Evolutionary conservation across 2,888 invertebrate species (phyloP).

Genomic region (Ctenicera cuprea): DNA sequence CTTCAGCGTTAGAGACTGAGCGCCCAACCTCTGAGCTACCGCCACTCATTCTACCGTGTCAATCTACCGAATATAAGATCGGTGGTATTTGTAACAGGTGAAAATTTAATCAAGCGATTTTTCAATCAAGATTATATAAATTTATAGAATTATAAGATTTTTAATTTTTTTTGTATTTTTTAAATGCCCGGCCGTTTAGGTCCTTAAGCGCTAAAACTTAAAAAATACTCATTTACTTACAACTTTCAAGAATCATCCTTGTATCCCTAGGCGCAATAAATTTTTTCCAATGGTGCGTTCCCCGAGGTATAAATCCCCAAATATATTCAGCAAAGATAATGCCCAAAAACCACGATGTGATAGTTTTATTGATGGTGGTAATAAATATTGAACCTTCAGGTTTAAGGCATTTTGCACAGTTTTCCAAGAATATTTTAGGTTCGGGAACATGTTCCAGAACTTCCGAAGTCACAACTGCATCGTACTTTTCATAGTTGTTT

Average conservation of each 20-base stretch:
- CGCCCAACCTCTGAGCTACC: too few species aligned
- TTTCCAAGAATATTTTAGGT: conserved; percentile 81
- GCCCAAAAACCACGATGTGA: conserved; percentile 79
- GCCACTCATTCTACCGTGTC: too few species aligned
- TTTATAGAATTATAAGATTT: too few species aligned
- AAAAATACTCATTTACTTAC: too few species aligned
- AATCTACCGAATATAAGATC: too few species aligned
- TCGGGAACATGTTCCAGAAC: conserved; percentile 91
- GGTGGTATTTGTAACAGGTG: too few species aligned
- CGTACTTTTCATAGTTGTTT: conserved; percentile 76
- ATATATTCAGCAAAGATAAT: conserved; percentile 88
- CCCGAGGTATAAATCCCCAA: conserved; percentile 83
- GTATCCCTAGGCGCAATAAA: conserved; percentile 89
- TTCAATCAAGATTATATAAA: too few species aligned
- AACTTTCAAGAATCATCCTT: conserved; percentile 80
- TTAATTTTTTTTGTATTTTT: too few species aligned
- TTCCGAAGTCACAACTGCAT: conserved; percentile 92
- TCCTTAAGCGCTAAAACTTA: too few species aligned
- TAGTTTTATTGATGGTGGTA: conserved; percentile 80
- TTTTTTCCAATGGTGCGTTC: conserved; percentile 94
- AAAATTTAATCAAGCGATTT: too few species aligned
- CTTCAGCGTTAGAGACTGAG: too few species aligned
- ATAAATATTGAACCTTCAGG: conserved; percentile 83
- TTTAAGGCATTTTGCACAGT: conserved; percentile 76
- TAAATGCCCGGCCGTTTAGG: too few species aligned